phyloP scores from a whole-genome alignment of 1,140 invertebrate genomes.

The Calephelis virginiensis region DNA sequence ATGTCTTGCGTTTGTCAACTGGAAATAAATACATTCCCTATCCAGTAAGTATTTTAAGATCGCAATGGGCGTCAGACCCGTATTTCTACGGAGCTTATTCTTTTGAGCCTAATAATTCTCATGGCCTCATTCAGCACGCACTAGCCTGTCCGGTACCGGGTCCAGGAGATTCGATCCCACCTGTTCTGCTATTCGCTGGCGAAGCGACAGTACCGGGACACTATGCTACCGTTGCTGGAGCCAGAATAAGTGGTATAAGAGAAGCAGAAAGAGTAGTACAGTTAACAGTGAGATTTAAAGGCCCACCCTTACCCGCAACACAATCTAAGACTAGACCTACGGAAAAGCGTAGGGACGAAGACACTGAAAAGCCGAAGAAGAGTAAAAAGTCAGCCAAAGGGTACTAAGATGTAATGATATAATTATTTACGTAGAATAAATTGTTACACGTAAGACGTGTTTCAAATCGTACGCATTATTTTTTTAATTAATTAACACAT shows the following conservation, averaged over 20 bases:
- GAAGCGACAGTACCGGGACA: constrained; percentile 85
- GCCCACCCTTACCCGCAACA: constrained; percentile 72
- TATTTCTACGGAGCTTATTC: constrained; percentile 83
- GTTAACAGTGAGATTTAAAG: constrained; percentile 79
- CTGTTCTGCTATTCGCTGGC: constrained; percentile 87
- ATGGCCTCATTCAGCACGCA: constrained; percentile 79
- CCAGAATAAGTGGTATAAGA: constrained; percentile 80
- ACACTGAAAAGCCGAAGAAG: background rate
- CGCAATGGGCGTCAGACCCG: constrained; percentile 82
- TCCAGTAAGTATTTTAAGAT: constrained; percentile 81
- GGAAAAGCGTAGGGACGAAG: background rate
- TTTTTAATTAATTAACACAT: no score
- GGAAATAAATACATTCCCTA: constrained; percentile 81
- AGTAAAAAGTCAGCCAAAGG: no score
- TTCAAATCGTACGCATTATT: no score
- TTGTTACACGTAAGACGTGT: no score
- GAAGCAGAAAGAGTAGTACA: constrained; percentile 85
- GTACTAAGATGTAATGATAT: no score
- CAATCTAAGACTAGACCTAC: background rate
- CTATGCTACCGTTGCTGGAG: constrained; percentile 85
- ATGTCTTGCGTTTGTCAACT: constrained; percentile 80
- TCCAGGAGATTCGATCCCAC: constrained; percentile 68
- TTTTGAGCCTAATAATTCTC: constrained; percentile 77
- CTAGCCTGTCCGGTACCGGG: constrained; percentile 81
- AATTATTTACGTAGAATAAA: background rate